Evolutionary conservation across 2,797 vertebrate genomes (phyloP), one percentile per base, ranked within the genome.

Genomic region (Amniataba percoides): DNA sequence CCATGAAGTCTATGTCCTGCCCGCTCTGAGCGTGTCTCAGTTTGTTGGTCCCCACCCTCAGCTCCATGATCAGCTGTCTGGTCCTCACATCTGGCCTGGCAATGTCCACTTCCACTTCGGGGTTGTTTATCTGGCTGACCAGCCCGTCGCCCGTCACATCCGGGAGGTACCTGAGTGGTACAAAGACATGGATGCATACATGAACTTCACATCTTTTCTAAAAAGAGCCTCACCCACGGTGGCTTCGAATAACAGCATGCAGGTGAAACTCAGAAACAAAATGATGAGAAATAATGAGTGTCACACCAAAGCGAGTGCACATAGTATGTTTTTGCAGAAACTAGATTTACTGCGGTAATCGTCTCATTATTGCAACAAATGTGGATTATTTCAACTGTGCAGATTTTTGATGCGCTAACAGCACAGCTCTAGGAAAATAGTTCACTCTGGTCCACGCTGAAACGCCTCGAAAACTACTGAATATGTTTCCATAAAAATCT

Each of bases 41-140:
- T 72, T 95, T 96, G 83, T 96, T 96, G 8, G 95, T 96, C 45
- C 91, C 95, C 13, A 96, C 95, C n/a, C 96, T 95, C 46, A 97
- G 94, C 83, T 96, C 95, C 92, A 97, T 95, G 70, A 97, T 93
- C 34, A 95, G 92, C 89, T 96, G 95, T 18, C 96, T 94, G 10
- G 95, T 96, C 66, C 91, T 94, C 55, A 96, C 89, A 46, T 96
- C 95, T 0, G 94, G 95, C 21, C 89, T 89, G 21, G 94, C 90
- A 7, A 95, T 88, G 74, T 97, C 96, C 74, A 96, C 93, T 39
- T 96, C 95, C 75, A 97, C 89, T 89, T 98, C 97, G 0, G 97
- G 97, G 81, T 98, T 98, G 88, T 96, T 96, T 74, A 96, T 91
- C 91, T 97, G 96, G 86, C 95, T 96, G 1, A 95, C 91, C 46